A percentile compares a stretch with the other conserved stretches of the same genome.
phyloP scores from a whole-genome alignment of 2,797 vertebrate species.

The Novumbra hubbsi region DNA sequence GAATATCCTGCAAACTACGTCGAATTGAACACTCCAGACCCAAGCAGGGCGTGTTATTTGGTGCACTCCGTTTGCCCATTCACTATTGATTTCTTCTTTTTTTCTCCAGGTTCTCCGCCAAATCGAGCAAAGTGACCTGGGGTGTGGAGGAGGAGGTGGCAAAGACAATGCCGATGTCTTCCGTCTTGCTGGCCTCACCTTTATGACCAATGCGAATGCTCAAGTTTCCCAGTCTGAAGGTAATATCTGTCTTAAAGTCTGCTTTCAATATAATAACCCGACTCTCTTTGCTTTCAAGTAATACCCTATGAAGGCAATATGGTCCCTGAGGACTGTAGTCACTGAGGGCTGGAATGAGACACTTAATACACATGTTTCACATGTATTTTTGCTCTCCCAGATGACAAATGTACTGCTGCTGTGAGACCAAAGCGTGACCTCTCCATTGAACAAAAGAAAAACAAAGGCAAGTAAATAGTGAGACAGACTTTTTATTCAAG shows the following conservation, averaged over 20 bases:
- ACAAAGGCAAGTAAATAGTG: constrained; percentile 55
- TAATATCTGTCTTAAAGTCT: not conserved
- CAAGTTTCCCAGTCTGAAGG: constrained; percentile 41
- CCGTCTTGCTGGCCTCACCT: constrained; percentile 82
- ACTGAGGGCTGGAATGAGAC: not conserved
- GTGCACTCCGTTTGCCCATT: not conserved
- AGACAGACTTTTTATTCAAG: not conserved
- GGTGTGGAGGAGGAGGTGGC: constrained; percentile 91
- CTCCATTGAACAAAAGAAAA: constrained; percentile 28
- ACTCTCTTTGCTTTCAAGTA: not conserved
- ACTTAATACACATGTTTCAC: not conserved
- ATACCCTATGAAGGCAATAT: not conserved
- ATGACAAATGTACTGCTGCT: constrained; percentile 64
- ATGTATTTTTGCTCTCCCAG: constrained; percentile 53
- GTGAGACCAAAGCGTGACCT: constrained; percentile 69
- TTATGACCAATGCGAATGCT: constrained; percentile 86
- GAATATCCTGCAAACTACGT: not conserved
- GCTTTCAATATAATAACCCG: not conserved
- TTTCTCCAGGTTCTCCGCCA: constrained; percentile 73
- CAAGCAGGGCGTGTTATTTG: not conserved
- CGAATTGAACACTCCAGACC: not conserved
- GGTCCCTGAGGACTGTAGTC: not conserved
- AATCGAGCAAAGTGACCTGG: constrained; percentile 83
- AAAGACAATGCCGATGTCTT: constrained; percentile 81
- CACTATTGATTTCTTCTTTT: constrained; percentile 1